Evolutionary conservation across 1,140 invertebrate genomes (phyloP).

Genomic region (Lasioglossum albipes): DNA sequence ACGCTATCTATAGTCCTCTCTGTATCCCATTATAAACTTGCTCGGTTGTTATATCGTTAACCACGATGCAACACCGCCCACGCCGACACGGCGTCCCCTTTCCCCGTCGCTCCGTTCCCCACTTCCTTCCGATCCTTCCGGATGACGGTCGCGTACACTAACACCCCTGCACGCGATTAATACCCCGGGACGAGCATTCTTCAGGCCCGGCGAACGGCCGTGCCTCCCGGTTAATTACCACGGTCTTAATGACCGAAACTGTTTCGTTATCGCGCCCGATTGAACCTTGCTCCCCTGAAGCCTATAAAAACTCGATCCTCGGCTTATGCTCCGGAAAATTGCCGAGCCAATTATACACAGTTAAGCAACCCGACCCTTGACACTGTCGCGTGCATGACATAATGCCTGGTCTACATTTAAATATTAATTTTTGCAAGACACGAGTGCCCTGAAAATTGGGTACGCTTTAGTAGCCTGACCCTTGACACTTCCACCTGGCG

Average conservation of each 20-base stretch:
- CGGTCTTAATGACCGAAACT: background rate
- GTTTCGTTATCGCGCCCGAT: background rate
- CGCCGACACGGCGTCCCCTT: background rate
- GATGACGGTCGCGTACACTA: background rate
- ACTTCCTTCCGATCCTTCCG: background rate
- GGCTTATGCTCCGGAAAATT: too few relatives aligned
- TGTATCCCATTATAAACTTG: conserved; percentile 59
- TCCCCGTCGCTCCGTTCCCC: too few relatives aligned
- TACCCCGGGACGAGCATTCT: conserved; percentile 3
- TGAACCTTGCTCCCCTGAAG: background rate
- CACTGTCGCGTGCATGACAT: too few relatives aligned
- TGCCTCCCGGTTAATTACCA: background rate
- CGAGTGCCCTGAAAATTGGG: too few relatives aligned
- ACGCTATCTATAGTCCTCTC: conserved; percentile 15
- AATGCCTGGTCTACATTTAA: too few relatives aligned
- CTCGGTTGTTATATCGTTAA: conserved; percentile 47
- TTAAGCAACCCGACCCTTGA: too few relatives aligned
- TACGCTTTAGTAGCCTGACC: too few relatives aligned
- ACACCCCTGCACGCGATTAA: background rate
- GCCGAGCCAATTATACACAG: too few relatives aligned
- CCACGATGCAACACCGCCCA: conserved; percentile 17
- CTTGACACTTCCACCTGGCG: too few relatives aligned
- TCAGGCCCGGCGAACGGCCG: background rate
- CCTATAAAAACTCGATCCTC: too few relatives aligned
- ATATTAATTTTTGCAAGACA: too few relatives aligned